These are phyloP conservation scores for Oreortyx pictus DNA, from an alignment of 2,797 vertebrate species.

Conservation along the genomic window DNA sequence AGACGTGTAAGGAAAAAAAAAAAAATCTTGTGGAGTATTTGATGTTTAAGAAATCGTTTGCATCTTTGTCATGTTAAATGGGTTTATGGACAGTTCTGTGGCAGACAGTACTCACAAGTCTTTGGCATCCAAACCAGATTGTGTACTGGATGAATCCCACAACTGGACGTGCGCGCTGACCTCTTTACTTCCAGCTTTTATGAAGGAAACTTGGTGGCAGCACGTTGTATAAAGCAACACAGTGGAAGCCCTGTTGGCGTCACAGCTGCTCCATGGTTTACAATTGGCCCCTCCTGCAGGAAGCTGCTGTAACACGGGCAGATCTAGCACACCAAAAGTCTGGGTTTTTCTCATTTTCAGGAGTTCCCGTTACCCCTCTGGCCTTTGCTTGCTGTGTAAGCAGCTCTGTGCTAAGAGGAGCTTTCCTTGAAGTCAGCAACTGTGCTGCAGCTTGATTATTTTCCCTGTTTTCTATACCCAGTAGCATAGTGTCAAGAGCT, in stretches of 20 bases:
- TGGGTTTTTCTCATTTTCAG: background rate
- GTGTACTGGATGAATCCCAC: constrained; percentile 76
- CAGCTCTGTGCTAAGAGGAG: constrained; percentile 41
- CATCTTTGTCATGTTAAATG: constrained; percentile 49
- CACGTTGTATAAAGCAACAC: background rate
- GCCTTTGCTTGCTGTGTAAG: constrained; percentile 66
- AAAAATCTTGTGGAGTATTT: constrained; percentile 70
- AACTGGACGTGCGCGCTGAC: constrained; percentile 78
- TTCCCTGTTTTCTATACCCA: background rate
- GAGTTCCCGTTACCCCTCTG: constrained; percentile 37
- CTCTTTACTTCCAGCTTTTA: constrained; percentile 22
- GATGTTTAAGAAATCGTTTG: constrained; percentile 58
- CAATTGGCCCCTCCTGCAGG: background rate
- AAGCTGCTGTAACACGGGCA: background rate
- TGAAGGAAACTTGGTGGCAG: background rate
- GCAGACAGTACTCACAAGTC: constrained; percentile 80
- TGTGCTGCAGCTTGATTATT: constrained; percentile 26
- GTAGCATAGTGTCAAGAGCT: background rate
- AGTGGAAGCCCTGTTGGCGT: background rate
- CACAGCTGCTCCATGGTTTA: background rate
- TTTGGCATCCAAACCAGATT: constrained; percentile 80
- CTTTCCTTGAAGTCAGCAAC: constrained; percentile 51
- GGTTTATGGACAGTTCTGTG: constrained; percentile 27
- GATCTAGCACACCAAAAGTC: background rate
- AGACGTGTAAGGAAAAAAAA: constrained; percentile 19